These are phyloP conservation scores for Rhynchonema sp. DNA, from an alignment of 2,888 invertebrate species.

Conservation along the genomic window DNA sequence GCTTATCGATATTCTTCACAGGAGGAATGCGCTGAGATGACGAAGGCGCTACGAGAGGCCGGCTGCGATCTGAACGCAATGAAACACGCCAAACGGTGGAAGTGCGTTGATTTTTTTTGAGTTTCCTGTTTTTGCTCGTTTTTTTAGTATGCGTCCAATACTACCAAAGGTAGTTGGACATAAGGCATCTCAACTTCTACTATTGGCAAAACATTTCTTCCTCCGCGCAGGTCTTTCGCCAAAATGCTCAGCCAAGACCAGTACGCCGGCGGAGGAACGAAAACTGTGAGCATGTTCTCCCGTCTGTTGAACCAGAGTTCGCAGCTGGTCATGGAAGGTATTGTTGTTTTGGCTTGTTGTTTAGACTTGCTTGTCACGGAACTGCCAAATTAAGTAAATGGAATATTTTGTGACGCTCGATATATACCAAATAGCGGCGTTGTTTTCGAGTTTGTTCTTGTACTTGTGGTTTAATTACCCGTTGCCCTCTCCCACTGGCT, in stretches of 20 bases:
- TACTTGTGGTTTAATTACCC: too few species aligned
- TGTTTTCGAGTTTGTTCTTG: too few species aligned
- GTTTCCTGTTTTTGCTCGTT: slow-evolving; percentile 1
- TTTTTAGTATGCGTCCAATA: background rate
- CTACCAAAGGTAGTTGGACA: too few species aligned
- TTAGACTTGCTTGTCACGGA: background rate
- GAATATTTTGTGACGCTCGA: too few species aligned
- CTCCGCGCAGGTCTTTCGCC: slow-evolving; percentile 13
- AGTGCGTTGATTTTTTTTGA: slow-evolving; percentile 39
- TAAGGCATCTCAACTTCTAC: too few species aligned
- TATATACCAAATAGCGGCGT: too few species aligned
- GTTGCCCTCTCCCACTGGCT: too few species aligned
- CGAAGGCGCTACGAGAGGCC: slow-evolving; percentile 51
- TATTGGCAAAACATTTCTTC: too few species aligned
- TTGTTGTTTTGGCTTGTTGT: background rate
- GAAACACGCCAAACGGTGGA: slow-evolving; percentile 77
- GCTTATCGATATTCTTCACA: slow-evolving; percentile 18
- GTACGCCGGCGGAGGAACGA: slow-evolving; percentile 56
- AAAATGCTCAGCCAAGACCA: slow-evolving; percentile 42
- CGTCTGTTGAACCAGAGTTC: slow-evolving; percentile 91
- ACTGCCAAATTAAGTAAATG: too few species aligned
- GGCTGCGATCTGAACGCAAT: slow-evolving; percentile 69
- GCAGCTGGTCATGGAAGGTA: slow-evolving; percentile 88
- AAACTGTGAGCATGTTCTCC: slow-evolving; percentile 88
- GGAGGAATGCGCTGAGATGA: slow-evolving; percentile 61